These are phyloP conservation scores for Perdix hodgsoniae DNA, from an alignment of 2,797 vertebrate genomes.

Conservation along the genomic window DNA sequence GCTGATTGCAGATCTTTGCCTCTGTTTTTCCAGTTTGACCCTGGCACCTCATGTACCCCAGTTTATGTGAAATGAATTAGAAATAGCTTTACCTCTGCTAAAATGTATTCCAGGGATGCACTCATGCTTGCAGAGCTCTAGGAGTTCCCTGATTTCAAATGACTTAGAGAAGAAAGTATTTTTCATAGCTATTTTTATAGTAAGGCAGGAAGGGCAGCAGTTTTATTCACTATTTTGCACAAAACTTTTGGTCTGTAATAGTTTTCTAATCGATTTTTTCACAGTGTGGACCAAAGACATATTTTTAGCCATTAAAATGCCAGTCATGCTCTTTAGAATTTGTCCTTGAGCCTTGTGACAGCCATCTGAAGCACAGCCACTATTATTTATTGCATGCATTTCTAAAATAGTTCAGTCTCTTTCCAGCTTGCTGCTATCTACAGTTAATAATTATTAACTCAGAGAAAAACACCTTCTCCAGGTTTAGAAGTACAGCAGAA, in stretches of 20 bases:
- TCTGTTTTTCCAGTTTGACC: background rate
- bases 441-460: background rate
- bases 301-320: conserved; percentile 38
- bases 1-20: background rate
- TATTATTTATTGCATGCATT: background rate
- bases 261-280: background rate
- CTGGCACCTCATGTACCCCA: background rate
- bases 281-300: background rate
- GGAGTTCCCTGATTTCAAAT: background rate
- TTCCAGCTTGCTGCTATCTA: background rate
- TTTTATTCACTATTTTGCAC: background rate
- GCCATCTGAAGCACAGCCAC: background rate
- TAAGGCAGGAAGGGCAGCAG: background rate
- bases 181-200: background rate
- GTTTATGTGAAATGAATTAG: background rate
- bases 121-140: background rate
- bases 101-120: background rate
- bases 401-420: background rate
- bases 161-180: background rate
- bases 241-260: background rate
- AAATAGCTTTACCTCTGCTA: background rate
- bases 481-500: background rate
- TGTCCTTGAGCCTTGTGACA: conserved; percentile 33
- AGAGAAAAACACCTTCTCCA: background rate
- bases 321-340: background rate